Evolutionary conservation across 2,113 vertebrate species (phyloP).

Genomic region (Globicephala melas): DNA sequence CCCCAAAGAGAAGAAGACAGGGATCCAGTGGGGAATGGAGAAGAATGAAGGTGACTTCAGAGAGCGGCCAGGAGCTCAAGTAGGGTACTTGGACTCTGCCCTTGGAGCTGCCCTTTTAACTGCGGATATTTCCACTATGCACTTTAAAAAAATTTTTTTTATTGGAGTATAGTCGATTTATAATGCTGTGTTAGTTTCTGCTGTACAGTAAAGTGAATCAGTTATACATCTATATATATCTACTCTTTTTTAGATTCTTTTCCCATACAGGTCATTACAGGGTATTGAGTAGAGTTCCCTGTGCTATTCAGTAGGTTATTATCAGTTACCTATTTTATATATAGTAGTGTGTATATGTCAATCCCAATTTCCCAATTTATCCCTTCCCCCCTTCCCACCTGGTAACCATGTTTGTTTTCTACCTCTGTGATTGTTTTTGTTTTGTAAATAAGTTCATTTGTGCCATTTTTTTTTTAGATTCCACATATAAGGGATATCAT

Average conservation of each 20-base stretch:
- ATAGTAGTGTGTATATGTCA: no score
- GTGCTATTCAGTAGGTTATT: not conserved
- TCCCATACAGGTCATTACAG: not conserved
- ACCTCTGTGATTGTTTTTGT: no score
- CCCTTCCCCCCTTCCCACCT: no score
- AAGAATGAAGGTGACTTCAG: not conserved
- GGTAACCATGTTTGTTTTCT: no score
- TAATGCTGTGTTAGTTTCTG: not conserved
- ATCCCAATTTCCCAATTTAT: no score
- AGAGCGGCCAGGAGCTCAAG: not conserved
- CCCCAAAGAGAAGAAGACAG: not conserved
- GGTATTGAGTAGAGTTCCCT: not conserved
- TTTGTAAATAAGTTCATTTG: no score
- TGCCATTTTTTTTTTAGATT: no score
- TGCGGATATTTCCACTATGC: rapidly evolving
- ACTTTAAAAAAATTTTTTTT: not conserved
- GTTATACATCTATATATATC: not conserved
- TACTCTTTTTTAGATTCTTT: not conserved
- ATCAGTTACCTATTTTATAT: not conserved
- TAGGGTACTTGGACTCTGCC: not conserved
- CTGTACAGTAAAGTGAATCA: not conserved
- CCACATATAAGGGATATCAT: no score
- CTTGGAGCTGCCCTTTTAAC: not conserved
- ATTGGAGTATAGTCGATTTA: not conserved
- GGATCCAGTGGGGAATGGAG: not conserved